These are phyloP conservation scores for Melanargia galathea DNA, from an alignment of 2,888 invertebrate species.

Conservation along the genomic window DNA sequence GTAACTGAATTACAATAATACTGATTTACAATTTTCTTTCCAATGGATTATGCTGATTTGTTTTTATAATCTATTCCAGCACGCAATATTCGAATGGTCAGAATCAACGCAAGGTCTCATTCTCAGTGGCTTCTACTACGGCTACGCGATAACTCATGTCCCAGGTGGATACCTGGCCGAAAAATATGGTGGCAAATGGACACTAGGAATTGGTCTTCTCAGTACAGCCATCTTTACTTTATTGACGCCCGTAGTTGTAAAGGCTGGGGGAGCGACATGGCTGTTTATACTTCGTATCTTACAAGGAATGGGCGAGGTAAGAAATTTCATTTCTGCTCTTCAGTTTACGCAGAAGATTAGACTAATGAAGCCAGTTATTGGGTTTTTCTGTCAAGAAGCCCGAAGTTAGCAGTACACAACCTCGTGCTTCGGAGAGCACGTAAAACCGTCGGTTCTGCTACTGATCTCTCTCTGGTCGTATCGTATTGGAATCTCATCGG, in stretches of 20 bases:
- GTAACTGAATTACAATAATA: no score
- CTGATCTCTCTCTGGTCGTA: no score
- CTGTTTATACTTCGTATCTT: conserved; percentile 83
- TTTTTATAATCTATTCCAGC: conserved; percentile 53
- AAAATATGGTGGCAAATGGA: conserved; percentile 92
- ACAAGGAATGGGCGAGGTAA: conserved; percentile 91
- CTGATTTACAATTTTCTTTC: not conserved
- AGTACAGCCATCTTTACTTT: conserved; percentile 91
- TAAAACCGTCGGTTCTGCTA: no score
- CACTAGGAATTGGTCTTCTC: conserved; percentile 90
- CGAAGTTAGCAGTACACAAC: no score
- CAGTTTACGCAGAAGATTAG: not conserved
- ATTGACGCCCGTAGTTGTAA: conserved; percentile 88
- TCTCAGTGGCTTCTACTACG: conserved; percentile 91
- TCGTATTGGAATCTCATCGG: no score
- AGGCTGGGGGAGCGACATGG: conserved; percentile 79
- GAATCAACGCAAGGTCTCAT: conserved; percentile 89
- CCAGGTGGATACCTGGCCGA: conserved; percentile 93
- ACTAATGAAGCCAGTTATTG: no score
- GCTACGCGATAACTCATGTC: conserved; percentile 92
- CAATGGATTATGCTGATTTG: not conserved
- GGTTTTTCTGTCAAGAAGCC: no score
- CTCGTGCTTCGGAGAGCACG: no score
- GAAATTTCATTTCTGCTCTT: not conserved
- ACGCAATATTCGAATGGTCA: conserved; percentile 86